A percentile compares a stretch with the other conserved stretches of the same genome.
phyloP scores from a whole-genome alignment of 2,113 vertebrate species.

The Colius striatus region DNA sequence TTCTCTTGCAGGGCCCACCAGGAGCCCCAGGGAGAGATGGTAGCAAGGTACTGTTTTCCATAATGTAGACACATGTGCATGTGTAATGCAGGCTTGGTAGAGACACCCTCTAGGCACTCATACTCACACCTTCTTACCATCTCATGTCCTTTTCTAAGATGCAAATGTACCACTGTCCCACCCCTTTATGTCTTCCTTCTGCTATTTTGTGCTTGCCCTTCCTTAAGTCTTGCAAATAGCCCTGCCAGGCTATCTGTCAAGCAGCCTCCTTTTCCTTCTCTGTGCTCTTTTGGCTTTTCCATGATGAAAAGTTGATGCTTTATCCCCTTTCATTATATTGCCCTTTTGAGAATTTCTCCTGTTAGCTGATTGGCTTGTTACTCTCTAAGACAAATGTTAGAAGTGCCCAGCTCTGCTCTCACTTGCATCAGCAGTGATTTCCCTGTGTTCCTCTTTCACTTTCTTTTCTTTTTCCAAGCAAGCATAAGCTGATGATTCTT shows the following conservation, averaged over 20 bases:
- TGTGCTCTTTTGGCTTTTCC: neutral
- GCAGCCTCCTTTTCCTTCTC: neutral
- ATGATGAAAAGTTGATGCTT: neutral
- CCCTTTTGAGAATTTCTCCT: neutral
- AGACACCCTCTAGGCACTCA: neutral
- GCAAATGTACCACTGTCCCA: neutral
- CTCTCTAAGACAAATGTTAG: neutral
- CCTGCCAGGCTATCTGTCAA: neutral
- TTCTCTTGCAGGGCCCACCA: constrained; percentile 84
- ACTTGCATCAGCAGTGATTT: neutral
- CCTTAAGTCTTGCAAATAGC: neutral
- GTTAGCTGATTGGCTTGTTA: neutral
- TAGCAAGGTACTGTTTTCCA: constrained; percentile 74
- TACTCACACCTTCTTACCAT: neutral
- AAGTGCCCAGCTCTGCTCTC: neutral
- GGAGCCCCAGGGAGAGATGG: constrained; percentile 92
- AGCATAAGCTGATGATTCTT: neutral
- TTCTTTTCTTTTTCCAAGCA: neutral
- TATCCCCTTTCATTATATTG: neutral
- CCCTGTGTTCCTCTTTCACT: neutral
- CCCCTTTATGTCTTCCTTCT: neutral
- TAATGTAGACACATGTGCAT: neutral
- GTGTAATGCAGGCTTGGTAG: neutral
- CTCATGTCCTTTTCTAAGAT: neutral
- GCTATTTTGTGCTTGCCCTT: neutral